phyloP scores from a whole-genome alignment of 2,113 vertebrate species.

The Cacatua alba region DNA sequence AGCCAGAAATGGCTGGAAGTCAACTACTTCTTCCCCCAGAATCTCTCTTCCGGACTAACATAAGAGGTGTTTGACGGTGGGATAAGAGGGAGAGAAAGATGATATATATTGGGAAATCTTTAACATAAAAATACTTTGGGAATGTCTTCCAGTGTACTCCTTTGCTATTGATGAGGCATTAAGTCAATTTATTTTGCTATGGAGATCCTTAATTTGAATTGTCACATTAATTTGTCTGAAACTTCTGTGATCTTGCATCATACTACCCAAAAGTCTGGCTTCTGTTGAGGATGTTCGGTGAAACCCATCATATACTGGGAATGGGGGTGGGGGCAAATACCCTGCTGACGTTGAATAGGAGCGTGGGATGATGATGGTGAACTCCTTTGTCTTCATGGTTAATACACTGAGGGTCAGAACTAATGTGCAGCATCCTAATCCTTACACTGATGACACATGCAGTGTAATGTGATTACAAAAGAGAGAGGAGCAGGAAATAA shows the following conservation, averaged over 20 bases:
- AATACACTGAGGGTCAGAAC: not conserved
- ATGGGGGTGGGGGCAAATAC: not conserved
- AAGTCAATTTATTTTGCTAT: not conserved
- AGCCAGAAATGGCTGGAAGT: not conserved
- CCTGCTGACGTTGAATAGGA: accelerated
- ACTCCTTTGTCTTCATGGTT: not conserved
- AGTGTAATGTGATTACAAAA: not conserved
- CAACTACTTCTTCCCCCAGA: not conserved
- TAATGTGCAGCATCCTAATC: not conserved
- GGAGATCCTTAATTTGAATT: accelerated
- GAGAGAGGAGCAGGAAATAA: not conserved
- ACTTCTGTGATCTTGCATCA: not conserved
- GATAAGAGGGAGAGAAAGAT: not conserved
- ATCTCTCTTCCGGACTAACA: not conserved
- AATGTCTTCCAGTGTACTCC: not conserved
- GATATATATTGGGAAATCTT: not conserved
- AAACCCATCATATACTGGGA: not conserved
- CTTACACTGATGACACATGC: not conserved
- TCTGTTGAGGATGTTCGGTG: not conserved
- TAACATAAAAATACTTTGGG: accelerated
- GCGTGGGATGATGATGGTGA: not conserved
- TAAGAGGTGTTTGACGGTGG: not conserved
- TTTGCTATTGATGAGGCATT: not conserved
- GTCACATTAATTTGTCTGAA: not conserved
- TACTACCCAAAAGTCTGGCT: not conserved